A percentile compares a stretch with the other conserved stretches of the same genome.
phyloP scores from a whole-genome alignment of 2,113 vertebrate genomes.

The Oreochromis spilurus region DNA sequence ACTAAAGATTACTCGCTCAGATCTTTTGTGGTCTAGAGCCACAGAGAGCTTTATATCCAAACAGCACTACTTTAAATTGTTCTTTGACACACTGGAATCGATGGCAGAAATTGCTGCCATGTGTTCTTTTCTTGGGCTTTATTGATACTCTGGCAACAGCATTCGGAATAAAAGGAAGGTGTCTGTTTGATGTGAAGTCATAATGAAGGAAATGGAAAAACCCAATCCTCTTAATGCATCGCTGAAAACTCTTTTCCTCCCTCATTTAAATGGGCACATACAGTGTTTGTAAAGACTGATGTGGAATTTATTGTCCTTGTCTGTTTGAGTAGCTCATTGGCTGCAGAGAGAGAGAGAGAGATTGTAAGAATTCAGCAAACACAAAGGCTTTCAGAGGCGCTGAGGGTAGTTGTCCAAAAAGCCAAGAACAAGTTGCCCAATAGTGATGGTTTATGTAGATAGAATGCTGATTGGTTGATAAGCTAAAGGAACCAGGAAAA shows the following conservation, averaged over 20 bases:
- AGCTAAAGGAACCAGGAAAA: neutral
- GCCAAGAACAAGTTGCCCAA: neutral
- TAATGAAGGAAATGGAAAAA: neutral
- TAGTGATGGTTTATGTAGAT: neutral
- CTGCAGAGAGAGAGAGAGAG: neutral
- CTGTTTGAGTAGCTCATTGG: neutral
- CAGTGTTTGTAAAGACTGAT: neutral
- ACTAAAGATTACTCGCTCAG: neutral
- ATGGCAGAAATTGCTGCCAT: fast-evolving
- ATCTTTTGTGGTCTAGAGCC: neutral
- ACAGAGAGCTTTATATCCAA: neutral
- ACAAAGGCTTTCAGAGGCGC: fast-evolving
- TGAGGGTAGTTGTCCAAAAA: neutral
- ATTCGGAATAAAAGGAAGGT: fast-evolving
- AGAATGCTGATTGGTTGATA: neutral
- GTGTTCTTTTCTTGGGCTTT: neutral
- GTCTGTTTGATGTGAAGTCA: neutral
- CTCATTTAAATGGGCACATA: fast-evolving
- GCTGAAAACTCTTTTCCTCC: neutral
- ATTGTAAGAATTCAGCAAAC: neutral
- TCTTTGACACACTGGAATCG: neutral
- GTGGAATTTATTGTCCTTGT: neutral
- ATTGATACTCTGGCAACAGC: neutral
- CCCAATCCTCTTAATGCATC: neutral
- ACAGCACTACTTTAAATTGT: neutral